Base-by-base conservation (phyloP, 1,140 invertebrate species). In the Aphelenchoides fujianensis region DNA sequence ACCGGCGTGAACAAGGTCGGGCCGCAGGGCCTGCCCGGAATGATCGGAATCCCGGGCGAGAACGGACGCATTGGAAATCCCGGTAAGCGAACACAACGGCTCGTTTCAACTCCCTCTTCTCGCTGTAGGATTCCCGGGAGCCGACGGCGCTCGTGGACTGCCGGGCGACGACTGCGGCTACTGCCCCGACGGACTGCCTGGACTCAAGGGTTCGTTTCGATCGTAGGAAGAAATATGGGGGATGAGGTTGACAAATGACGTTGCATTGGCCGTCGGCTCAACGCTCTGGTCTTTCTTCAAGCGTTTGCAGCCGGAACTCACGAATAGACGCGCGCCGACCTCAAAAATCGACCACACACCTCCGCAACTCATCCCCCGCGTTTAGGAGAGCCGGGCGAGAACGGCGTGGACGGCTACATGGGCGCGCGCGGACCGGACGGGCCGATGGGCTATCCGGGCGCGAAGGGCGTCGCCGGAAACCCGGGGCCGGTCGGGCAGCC, bases 1-100 rank as follows among this genome's bases (percentile, higher is more conserved):
- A 78, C 73, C 53, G 81, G 81, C 53, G 82, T 84, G 2, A 76
- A 75, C 5, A 84, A 76, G 52, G 72, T 78, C 16, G 81, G 81
- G 32, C 81, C 82, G 30, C 55, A 62, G 16, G 81, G 81, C 32
- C 63, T 69, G 34, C 35, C 67, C 1, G 81, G 81, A 12, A 69
- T 82, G 9, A 59, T 69, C 37, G 81, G 81, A 48, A 53, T 12
- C 23, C 41, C 41, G 41, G 41, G 41, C 12, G 41, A 48, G 41
- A n/a, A n/a, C n/a, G n/a, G n/a, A n/a, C n/a, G n/a, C n/a, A n/a
- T n/a, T n/a, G n/a, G n/a, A n/a, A n/a, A n/a, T n/a, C n/a, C n/a
- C n/a, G n/a, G n/a, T n/a, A n/a, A n/a, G n/a, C n/a, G n/a, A n/a
- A n/a, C n/a, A n/a, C n/a, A n/a, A n/a, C n/a, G n/a, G n/a, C n/a